phyloP scores from a whole-genome alignment of 2,888 invertebrate genomes.

The Uloborus plumipes region DNA sequence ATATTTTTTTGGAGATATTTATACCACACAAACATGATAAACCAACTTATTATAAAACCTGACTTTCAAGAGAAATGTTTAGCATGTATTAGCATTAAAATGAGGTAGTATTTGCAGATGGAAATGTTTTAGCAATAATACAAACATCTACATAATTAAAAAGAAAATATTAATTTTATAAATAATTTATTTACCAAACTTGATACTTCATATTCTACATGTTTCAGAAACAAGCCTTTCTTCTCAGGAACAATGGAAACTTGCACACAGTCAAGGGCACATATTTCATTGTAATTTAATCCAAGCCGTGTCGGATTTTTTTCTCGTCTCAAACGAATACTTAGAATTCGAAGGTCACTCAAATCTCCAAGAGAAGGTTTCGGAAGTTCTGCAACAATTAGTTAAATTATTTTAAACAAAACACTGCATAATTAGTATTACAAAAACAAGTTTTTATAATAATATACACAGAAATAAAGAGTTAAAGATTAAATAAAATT shows the following conservation, averaged over 20 bases:
- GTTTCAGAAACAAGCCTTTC: conserved; percentile 72
- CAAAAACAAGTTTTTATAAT: no score
- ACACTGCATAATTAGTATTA: no score
- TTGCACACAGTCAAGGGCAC: conserved; percentile 70
- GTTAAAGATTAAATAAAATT: no score
- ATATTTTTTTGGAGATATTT: no score
- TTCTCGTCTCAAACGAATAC: conserved; percentile 69
- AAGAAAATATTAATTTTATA: background rate
- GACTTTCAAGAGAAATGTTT: no score
- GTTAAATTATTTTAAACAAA: no score
- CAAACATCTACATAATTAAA: no score
- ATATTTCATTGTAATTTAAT: conserved; percentile 70
- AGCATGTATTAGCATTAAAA: no score
- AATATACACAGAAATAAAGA: no score
- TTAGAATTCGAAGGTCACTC: conserved; percentile 69
- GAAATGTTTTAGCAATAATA: background rate
- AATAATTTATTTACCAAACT: conserved; percentile 70
- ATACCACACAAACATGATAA: no score
- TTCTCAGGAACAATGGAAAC: conserved; percentile 72
- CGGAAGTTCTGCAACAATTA: conserved; percentile 70
- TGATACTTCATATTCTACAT: conserved; percentile 73
- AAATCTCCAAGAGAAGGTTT: conserved; percentile 71
- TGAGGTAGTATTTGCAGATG: no score
- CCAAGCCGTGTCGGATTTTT: conserved; percentile 70
- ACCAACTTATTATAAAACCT: no score